Conservation (phyloP, 2,797 vertebrate species). For the Meriones psammophilus region DNA sequence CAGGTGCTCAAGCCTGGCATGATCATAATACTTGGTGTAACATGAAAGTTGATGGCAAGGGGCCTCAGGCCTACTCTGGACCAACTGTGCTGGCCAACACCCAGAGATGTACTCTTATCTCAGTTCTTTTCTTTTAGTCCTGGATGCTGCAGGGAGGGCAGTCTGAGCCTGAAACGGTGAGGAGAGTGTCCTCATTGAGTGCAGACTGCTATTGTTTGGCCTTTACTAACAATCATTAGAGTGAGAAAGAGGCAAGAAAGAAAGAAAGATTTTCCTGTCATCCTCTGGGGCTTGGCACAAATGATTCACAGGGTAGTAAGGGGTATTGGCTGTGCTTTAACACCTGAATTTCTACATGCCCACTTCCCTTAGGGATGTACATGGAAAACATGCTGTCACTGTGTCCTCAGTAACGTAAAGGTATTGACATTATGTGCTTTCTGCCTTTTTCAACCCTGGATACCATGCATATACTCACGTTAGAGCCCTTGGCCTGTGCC, state of each 20-base stretch:
- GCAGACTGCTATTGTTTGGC: neutral
- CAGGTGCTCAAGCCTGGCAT: neutral
- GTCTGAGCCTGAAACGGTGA: neutral
- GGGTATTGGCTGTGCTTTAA: neutral
- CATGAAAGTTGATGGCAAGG: neutral
- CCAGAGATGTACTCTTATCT: neutral
- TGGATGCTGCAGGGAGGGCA: neutral
- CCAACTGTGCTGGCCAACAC: neutral
- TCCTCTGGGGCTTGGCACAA: neutral
- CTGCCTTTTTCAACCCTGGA: neutral
- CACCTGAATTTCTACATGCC: neutral
- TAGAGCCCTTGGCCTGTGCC: neutral
- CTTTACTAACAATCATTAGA: constrained; percentile 7
- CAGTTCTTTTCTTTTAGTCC: neutral
- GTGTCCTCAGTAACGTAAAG: neutral
- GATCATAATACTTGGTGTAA: neutral
- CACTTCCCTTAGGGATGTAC: neutral
- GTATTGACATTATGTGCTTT: neutral
- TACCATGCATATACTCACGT: neutral
- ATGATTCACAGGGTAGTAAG: neutral
- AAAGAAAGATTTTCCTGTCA: too few species aligned
- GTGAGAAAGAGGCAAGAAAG: neutral
- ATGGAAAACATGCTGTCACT: neutral
- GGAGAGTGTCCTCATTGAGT: neutral
- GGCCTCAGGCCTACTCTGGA: neutral